Percentiles rank a stretch among this genome's conserved stretches.
These are phyloP conservation scores for Enteromius thamalakanensis DNA, from an alignment of 2,797 vertebrate species.

Conservation along the genomic window DNA sequence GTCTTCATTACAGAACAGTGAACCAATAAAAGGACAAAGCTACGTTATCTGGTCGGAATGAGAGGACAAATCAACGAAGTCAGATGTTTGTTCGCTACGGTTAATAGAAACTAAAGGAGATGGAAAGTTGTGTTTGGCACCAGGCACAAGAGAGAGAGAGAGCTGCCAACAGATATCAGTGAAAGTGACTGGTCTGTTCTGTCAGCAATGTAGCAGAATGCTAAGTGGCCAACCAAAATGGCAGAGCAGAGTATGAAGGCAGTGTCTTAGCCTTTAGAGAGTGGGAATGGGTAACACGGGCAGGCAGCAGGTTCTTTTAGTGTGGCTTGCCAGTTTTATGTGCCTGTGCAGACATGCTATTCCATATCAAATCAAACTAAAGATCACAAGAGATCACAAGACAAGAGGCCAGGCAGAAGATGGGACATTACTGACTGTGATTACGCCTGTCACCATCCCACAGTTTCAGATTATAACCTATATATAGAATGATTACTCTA, in stretches of 20 bases:
- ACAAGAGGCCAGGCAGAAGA: slow-evolving; percentile 48
- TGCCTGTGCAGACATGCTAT: slow-evolving; percentile 68
- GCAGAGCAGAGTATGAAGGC: slow-evolving; percentile 60
- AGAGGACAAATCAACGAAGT: slow-evolving; percentile 46
- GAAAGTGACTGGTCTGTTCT: slow-evolving; percentile 62
- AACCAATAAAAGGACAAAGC: slow-evolving; percentile 52
- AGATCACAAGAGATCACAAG: slow-evolving; percentile 55
- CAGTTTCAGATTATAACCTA: slow-evolving; percentile 26
- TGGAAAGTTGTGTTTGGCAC: slow-evolving; percentile 38
- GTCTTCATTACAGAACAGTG: slow-evolving; percentile 54
- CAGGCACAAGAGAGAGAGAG: slow-evolving; percentile 30
- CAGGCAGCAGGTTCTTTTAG: slow-evolving; percentile 70
- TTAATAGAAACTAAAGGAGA: slow-evolving; percentile 17
- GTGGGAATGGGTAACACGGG: slow-evolving; percentile 68
- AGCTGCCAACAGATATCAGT: slow-evolving; percentile 73
- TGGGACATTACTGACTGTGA: slow-evolving; percentile 51
- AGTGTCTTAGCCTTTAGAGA: slow-evolving; percentile 60
- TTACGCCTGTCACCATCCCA: slow-evolving; percentile 47
- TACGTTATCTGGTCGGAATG: neutral
- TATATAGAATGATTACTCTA: slow-evolving; percentile 18
- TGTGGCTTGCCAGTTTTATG: slow-evolving; percentile 59
- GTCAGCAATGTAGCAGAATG: slow-evolving; percentile 70
- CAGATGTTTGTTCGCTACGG: neutral
- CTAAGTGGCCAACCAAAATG: slow-evolving; percentile 66
- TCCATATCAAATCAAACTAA: slow-evolving; percentile 66